A percentile compares a stretch with the other conserved stretches of the same genome.
Conservation (phyloP, 2,797 vertebrate species). For the Poeciliopsis paucimaculata region DNA sequence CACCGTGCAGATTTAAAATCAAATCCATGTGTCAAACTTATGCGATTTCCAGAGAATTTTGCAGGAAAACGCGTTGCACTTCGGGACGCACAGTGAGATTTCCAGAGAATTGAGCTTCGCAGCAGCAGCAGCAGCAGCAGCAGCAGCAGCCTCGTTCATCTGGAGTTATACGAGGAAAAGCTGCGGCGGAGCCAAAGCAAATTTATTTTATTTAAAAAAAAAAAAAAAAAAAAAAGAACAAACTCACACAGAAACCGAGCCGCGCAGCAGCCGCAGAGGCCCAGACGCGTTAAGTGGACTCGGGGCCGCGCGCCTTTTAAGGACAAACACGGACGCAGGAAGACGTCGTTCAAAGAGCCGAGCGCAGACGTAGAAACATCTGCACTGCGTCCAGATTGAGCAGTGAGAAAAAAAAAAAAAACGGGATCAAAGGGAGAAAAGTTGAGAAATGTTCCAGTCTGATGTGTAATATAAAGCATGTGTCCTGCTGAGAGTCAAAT, state of each 20-base stretch:
- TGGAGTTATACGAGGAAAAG: conserved; percentile 45
- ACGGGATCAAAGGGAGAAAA: conserved; percentile 9
- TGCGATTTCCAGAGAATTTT: conserved; percentile 42
- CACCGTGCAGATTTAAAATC: conserved; percentile 7
- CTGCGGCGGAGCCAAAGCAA: conserved; percentile 57
- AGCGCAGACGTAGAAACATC: background rate
- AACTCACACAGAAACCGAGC: background rate
- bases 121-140: background rate
- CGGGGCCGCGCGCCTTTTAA: background rate
- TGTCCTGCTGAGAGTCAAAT: conserved; percentile 16
- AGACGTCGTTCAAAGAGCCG: conserved; percentile 25
- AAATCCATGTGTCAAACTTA: conserved; percentile 30
- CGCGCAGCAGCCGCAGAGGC: too few relatives aligned
- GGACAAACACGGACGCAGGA: conserved; percentile 28
- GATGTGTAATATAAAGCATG: conserved; percentile 44
- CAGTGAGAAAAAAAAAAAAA: background rate
- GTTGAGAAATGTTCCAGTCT: conserved; percentile 13
- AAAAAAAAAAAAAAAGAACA: conserved; percentile 16
- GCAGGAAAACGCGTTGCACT: conserved; percentile 29
- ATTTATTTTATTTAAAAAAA: conserved; percentile 15
- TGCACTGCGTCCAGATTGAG: conserved; percentile 22
- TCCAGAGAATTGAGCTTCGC: background rate
- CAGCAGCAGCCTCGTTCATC: conserved; percentile 17
- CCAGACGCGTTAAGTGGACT: background rate
- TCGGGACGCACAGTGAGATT: conserved; percentile 9